Evolutionary conservation across 2,113 vertebrate species (phyloP).

Genomic region (Puntigrus tetrazona): DNA sequence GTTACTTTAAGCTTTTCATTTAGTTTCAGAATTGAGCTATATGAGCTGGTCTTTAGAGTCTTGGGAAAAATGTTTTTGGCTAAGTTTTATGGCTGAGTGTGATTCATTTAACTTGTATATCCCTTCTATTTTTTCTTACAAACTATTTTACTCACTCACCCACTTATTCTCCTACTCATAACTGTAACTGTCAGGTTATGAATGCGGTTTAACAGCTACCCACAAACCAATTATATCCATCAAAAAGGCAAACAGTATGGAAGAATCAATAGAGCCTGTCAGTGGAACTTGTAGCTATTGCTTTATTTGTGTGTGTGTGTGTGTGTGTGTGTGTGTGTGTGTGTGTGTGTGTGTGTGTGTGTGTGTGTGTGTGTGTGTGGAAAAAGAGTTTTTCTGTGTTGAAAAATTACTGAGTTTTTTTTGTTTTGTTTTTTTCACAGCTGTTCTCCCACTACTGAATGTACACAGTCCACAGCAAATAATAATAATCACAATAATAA

Average conservation of each 20-base stretch:
- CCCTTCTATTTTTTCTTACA: background rate
- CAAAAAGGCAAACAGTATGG: background rate
- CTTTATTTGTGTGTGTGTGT: background rate
- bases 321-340: background rate
- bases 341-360: background rate
- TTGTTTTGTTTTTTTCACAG: background rate
- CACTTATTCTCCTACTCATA: constrained; percentile 9
- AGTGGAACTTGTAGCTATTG: background rate
- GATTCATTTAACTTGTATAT: background rate
- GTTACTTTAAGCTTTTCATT: background rate
- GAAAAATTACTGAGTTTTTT: background rate
- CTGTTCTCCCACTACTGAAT: background rate
- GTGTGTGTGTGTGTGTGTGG: background rate
- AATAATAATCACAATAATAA: no score
- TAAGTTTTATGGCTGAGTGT: background rate
- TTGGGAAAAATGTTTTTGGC: background rate
- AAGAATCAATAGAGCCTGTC: background rate
- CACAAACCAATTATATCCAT: constrained; percentile 9
- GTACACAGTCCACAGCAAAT: background rate
- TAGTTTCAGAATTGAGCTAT: background rate
- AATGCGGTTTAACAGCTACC: background rate
- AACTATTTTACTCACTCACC: background rate
- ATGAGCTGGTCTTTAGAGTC: background rate
- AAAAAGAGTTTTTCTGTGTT: background rate
- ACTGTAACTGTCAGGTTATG: background rate